These are phyloP conservation scores for Leptoclinus maculatus DNA, from an alignment of 2,797 vertebrate genomes.

Conservation along the genomic window DNA sequence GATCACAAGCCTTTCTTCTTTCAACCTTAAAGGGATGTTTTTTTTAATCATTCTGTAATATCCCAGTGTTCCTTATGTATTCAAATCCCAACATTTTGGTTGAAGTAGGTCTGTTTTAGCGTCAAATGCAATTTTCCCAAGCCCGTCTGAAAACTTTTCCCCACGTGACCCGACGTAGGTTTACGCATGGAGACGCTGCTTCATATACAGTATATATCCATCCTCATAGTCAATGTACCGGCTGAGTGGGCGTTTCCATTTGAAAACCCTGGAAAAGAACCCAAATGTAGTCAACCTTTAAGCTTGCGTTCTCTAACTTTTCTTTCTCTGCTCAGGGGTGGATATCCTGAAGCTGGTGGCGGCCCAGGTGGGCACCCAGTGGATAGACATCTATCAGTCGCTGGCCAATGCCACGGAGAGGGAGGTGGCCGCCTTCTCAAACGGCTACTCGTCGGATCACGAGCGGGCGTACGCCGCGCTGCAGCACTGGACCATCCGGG, in stretches of 20 bases:
- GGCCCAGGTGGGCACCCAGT: constrained; percentile 93
- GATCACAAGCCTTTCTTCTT: neutral
- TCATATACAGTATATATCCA: neutral
- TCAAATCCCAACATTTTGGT: neutral
- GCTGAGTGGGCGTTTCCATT: neutral
- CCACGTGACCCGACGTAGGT: neutral
- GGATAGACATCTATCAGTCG: constrained; percentile 95
- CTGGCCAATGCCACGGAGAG: constrained; percentile 93
- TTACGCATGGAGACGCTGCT: neutral
- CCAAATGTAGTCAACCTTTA: neutral
- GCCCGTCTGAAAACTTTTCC: neutral
- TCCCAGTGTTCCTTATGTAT: neutral
- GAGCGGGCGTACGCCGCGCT: constrained; percentile 94
- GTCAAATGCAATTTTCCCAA: neutral
- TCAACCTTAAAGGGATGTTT: neutral
- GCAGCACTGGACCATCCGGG: constrained; percentile 97
- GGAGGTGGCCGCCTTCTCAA: constrained; percentile 94
- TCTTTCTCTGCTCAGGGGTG: constrained; percentile 84
- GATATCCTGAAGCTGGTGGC: constrained; percentile 97
- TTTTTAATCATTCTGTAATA: neutral
- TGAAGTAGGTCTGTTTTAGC: neutral
- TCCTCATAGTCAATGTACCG: neutral
- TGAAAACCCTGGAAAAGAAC: neutral
- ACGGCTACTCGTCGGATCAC: constrained; percentile 90
- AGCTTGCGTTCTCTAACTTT: neutral